Percentiles rank a stretch among this genome's conserved stretches.
phyloP scores from a whole-genome alignment of 2,113 vertebrate genomes.

The Columbina picui region DNA sequence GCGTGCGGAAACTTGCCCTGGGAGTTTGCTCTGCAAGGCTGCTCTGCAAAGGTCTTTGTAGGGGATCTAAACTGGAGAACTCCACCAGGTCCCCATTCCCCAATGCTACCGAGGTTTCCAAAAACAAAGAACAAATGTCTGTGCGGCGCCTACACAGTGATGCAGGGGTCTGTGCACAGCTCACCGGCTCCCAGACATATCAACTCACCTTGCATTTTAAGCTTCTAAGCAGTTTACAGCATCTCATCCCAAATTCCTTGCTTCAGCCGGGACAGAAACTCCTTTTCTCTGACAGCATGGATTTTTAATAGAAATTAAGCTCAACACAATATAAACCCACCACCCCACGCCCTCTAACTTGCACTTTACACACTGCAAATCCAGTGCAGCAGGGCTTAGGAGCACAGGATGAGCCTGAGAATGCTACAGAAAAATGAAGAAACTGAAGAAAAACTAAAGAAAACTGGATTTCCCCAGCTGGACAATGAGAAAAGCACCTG shows the following conservation, averaged over 20 bases:
- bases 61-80: neutral
- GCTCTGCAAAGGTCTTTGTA: neutral
- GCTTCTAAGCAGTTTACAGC: neutral
- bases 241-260: neutral
- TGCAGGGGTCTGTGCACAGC: neutral
- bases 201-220: neutral
- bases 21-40: neutral
- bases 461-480: neutral
- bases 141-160: neutral
- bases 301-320: neutral
- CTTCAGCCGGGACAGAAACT: neutral
- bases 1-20: neutral
- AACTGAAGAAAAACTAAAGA: neutral
- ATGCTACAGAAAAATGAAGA: neutral
- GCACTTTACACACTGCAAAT: neutral
- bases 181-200: neutral
- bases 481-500: neutral
- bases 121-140: neutral
- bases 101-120: neutral
- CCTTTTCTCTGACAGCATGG: neutral
- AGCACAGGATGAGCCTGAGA: neutral
- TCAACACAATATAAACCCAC: neutral
- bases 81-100: neutral
- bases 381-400: neutral
- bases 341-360: rapidly evolving